Evolutionary conservation across 2,797 vertebrate species (phyloP).

Genomic region (Pristis pectinata): DNA sequence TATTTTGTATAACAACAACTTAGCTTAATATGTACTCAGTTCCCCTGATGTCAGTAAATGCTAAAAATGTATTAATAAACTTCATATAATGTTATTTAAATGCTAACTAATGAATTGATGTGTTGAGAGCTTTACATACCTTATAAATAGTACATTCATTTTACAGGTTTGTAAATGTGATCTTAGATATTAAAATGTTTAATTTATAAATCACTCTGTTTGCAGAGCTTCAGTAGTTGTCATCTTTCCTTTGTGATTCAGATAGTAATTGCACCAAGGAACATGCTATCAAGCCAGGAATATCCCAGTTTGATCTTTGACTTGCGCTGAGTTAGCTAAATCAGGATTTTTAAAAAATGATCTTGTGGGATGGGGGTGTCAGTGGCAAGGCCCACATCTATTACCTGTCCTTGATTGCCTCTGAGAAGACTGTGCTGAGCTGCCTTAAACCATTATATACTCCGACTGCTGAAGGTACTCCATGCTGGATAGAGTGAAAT

Average conservation of each 20-base stretch:
- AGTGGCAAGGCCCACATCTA: too few relatives aligned
- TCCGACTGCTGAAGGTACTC: too few relatives aligned
- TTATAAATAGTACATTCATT: not conserved
- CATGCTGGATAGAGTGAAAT: too few relatives aligned
- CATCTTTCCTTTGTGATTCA: not conserved
- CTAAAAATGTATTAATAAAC: not conserved
- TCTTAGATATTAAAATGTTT: not conserved
- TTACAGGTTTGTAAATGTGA: not conserved
- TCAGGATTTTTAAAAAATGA: too few relatives aligned
- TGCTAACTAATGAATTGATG: not conserved
- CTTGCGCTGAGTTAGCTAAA: not conserved
- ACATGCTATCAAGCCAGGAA: not conserved
- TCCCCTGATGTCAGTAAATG: not conserved
- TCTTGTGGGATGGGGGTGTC: too few relatives aligned
- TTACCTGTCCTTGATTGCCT: too few relatives aligned
- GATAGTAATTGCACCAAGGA: not conserved
- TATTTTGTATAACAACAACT: not conserved
- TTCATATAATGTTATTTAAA: constrained; percentile 13
- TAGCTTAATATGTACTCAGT: not conserved
- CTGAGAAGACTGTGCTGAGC: too few relatives aligned
- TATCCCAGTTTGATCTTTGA: not conserved
- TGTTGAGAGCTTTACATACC: not conserved
- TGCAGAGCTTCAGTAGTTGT: not conserved
- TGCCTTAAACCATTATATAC: too few relatives aligned
- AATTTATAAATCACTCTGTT: not conserved